Percentiles rank a stretch among this genome's conserved stretches.
Evolutionary conservation across 2,113 vertebrate species (phyloP).

Genomic region (Gavia stellata): DNA sequence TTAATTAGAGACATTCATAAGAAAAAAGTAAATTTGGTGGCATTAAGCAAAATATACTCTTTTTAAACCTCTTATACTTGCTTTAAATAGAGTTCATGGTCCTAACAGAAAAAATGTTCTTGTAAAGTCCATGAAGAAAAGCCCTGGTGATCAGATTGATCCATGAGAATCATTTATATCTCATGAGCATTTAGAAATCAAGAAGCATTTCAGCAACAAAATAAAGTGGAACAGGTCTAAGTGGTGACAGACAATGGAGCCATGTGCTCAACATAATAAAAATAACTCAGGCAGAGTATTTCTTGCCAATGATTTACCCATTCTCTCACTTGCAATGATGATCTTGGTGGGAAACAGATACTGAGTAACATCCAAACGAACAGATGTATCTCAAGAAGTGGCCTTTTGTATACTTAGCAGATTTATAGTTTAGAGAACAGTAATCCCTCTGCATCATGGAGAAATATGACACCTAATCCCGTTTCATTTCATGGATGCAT

Average conservation of each 20-base stretch:
- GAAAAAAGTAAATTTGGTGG: not conserved
- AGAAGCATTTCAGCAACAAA: not conserved
- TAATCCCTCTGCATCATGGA: not conserved
- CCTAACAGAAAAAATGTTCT: not conserved
- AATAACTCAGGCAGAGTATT: not conserved
- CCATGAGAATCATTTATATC: not conserved
- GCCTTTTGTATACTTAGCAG: not conserved
- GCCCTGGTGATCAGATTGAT: not conserved
- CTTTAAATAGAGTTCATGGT: not conserved
- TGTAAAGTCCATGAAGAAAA: not conserved
- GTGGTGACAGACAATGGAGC: not conserved
- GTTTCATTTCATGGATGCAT: not conserved
- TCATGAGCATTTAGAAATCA: not conserved
- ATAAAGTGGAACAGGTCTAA: not conserved
- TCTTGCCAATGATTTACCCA: not conserved
- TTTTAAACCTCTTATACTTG: not conserved
- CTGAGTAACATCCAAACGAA: not conserved
- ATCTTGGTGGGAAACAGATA: not conserved
- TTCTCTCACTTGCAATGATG: not conserved
- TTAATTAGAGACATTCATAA: not conserved
- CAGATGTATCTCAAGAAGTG: slow-evolving; percentile 5
- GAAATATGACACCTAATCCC: not conserved
- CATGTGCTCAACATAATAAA: not conserved
- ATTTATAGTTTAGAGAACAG: not conserved
- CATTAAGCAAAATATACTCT: not conserved